Evolutionary conservation across 2,888 invertebrate species (phyloP).

Genomic region (Ormia ochracea): DNA sequence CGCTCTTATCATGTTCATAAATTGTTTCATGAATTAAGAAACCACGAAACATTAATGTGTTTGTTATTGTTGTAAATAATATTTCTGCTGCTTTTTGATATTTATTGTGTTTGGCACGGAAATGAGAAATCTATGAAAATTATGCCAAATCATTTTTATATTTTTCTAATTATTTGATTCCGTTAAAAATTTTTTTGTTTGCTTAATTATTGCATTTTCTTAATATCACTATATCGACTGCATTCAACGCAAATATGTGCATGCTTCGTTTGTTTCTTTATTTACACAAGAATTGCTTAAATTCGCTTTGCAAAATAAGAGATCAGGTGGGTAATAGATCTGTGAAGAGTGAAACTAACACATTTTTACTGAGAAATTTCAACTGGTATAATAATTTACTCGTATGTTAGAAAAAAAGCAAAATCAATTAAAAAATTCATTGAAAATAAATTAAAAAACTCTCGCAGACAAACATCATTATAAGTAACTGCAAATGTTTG

Average conservation of each 20-base stretch:
- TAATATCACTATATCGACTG: neutral
- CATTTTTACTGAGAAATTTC: too few relatives aligned
- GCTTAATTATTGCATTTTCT: neutral
- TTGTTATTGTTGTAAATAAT: neutral
- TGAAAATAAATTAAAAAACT: too few relatives aligned
- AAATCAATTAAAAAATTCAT: too few relatives aligned
- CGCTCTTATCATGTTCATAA: constrained; percentile 40
- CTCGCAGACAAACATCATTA: too few relatives aligned
- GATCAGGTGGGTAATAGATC: neutral
- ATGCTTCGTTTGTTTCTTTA: constrained; percentile 23
- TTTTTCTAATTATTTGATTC: constrained; percentile 53
- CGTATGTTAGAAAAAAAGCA: too few relatives aligned
- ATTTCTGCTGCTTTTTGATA: neutral
- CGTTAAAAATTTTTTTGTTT: constrained; percentile 25
- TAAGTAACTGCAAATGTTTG: too few relatives aligned
- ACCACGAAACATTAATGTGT: constrained; percentile 30
- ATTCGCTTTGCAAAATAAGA: neutral
- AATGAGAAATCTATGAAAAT: constrained; percentile 53
- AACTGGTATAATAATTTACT: too few relatives aligned
- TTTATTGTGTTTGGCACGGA: constrained; percentile 52
- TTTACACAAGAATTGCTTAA: neutral
- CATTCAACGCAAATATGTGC: neutral
- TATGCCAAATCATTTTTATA: constrained; percentile 57
- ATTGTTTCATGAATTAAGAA: constrained; percentile 39
- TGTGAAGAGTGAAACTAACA: constrained; percentile 20